Conservation (phyloP, 1,140 invertebrate species). For the Riptortus pedestris region DNA sequence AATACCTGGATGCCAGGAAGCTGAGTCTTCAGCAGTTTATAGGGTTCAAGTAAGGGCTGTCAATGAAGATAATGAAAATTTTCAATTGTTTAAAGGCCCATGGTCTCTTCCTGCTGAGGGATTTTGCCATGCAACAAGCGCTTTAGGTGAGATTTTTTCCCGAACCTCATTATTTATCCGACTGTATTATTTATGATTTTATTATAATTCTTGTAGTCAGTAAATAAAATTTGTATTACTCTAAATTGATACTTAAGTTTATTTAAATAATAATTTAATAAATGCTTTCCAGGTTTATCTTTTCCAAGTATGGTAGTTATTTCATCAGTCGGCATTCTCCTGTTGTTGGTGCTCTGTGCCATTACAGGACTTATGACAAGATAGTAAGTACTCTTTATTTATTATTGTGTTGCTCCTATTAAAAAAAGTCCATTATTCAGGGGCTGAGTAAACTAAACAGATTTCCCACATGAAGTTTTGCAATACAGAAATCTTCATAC, state of each 20-base stretch:
- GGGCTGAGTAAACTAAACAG: no score
- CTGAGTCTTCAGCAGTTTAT: neutral
- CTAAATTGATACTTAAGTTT: no score
- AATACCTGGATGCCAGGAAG: neutral
- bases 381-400: no score
- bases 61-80: constrained; percentile 36
- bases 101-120: constrained; percentile 39
- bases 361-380: neutral
- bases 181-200: neutral
- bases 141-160: neutral
- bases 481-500: no score
- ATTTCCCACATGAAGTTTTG: no score
- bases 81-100: constrained; percentile 35
- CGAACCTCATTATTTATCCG: neutral
- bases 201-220: no score
- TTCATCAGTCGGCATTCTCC: neutral
- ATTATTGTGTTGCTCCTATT: no score
- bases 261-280: no score
- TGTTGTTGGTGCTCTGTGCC: neutral
- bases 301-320: neutral
- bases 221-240: no score
- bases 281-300: constrained; percentile 8
- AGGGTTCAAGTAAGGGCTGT: constrained; percentile 36
- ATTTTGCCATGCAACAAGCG: neutral
- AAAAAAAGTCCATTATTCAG: no score